phyloP scores from a whole-genome alignment of 1,140 invertebrate genomes.

The Delia radicum region DNA sequence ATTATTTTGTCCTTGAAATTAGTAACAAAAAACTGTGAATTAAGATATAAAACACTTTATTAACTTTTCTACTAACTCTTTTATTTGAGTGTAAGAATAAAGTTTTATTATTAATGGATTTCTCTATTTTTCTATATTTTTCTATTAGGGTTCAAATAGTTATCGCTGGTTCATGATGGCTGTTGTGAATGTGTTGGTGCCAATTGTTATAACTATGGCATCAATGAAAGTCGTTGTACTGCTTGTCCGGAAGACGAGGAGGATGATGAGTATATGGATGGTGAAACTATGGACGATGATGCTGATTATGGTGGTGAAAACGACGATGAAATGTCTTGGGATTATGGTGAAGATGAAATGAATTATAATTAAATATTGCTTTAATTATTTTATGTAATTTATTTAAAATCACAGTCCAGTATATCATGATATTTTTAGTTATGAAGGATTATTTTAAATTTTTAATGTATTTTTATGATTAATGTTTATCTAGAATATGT shows the following conservation, averaged over 20 bases:
- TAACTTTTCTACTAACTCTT: too few species aligned
- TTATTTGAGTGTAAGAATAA: neutral
- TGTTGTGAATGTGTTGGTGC: conserved; percentile 93
- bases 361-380: conserved; percentile 30
- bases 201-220: conserved; percentile 87
- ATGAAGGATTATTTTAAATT: too few species aligned
- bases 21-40: too few species aligned
- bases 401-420: too few species aligned
- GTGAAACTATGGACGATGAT: conserved; percentile 31
- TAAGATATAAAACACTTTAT: too few species aligned
- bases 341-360: conserved; percentile 41
- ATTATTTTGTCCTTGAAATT: too few species aligned
- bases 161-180: conserved; percentile 87
- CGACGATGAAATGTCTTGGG: conserved; percentile 37
- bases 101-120: neutral
- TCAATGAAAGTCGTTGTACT: conserved; percentile 70
- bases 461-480: too few species aligned
- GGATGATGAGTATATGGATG: conserved; percentile 34
- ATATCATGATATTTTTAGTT: too few species aligned
- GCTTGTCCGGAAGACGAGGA: conserved; percentile 48
- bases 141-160: conserved; percentile 41
- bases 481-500: too few species aligned
- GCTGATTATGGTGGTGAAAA: conserved; percentile 35
- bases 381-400: too few species aligned
- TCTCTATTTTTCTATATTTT: neutral